Evolutionary conservation across 2,113 vertebrate species (phyloP).

Genomic region (Heptranchias perlo): DNA sequence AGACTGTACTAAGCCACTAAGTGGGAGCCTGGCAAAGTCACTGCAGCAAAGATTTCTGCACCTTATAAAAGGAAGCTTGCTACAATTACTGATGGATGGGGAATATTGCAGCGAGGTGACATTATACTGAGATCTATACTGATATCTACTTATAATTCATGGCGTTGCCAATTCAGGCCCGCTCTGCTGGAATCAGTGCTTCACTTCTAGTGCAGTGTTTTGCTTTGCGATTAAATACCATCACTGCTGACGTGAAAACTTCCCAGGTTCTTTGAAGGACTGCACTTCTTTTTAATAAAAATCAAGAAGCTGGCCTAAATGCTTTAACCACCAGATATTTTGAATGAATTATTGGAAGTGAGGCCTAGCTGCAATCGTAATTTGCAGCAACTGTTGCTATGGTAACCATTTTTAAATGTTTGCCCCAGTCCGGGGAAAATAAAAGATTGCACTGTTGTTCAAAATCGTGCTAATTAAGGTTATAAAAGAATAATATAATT

Average conservation of each 20-base stretch:
- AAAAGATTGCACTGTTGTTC: neutral
- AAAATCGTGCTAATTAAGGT: neutral
- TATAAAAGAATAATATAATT: neutral
- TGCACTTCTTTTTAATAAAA: neutral
- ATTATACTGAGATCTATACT: neutral
- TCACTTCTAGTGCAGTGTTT: neutral
- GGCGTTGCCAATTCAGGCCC: neutral
- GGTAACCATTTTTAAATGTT: conserved; percentile 10
- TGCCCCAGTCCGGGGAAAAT: neutral
- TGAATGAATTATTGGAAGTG: conserved; percentile 6
- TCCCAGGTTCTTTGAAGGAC: neutral
- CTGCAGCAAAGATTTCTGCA: neutral
- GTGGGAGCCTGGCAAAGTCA: neutral
- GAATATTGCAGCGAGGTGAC: neutral
- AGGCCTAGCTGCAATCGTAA: conserved; percentile 4
- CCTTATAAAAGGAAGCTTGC: neutral
- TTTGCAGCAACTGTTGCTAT: conserved; percentile 22
- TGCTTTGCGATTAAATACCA: neutral
- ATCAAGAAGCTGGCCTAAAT: neutral
- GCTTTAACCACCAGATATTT: neutral
- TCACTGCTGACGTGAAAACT: no score
- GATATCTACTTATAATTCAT: neutral
- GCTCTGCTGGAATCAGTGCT: neutral
- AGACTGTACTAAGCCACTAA: neutral
- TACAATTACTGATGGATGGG: neutral